Conservation (phyloP, 2,888 invertebrate genomes). For the Formica aserva region DNA sequence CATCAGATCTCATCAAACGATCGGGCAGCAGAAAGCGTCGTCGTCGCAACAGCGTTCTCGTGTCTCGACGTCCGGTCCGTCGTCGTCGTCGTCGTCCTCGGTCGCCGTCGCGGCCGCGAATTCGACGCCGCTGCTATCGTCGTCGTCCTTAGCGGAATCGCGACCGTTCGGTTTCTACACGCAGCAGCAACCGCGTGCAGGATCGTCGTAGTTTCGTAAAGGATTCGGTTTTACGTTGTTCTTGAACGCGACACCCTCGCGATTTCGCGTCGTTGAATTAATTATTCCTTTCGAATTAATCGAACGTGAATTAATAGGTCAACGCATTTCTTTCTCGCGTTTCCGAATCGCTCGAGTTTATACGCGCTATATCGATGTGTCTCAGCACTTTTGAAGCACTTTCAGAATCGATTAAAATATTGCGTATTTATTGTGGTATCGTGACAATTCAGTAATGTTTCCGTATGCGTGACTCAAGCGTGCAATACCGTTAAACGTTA, state of each 20-base stretch:
- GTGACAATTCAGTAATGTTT: conserved; percentile 59
- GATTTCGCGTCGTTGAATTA: not conserved
- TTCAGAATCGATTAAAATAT: conserved; percentile 15
- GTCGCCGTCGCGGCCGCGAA: conserved; percentile 21
- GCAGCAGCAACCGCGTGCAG: conserved; percentile 74
- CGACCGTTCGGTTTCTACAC: conserved; percentile 84
- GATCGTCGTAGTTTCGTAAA: conserved; percentile 69
- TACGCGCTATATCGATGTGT: conserved; percentile 2
- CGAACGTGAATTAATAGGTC: not conserved
- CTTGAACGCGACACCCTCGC: not conserved
- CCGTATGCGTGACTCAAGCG: conserved; percentile 1
- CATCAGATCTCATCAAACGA: conserved; percentile 81
- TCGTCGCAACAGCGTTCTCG: conserved; percentile 62
- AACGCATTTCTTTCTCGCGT: not conserved
- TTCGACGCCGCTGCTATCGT: conserved; percentile 64
- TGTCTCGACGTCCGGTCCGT: conserved; percentile 23
- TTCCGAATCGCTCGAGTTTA: not conserved
- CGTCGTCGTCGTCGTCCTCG: conserved; percentile 57
- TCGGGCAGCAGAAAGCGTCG: conserved; percentile 64
- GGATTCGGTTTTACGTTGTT: not conserved
- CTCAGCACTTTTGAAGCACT: conserved; percentile 12
- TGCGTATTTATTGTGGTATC: conserved; percentile 28
- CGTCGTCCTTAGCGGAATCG: conserved; percentile 59
- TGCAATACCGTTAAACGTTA: conserved; percentile 13
- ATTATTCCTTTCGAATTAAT: conserved; percentile 13